Percentiles rank a stretch among this genome's conserved stretches.
phyloP scores from a whole-genome alignment of 2,888 invertebrate genomes.

The Emmelina monodactyla region DNA sequence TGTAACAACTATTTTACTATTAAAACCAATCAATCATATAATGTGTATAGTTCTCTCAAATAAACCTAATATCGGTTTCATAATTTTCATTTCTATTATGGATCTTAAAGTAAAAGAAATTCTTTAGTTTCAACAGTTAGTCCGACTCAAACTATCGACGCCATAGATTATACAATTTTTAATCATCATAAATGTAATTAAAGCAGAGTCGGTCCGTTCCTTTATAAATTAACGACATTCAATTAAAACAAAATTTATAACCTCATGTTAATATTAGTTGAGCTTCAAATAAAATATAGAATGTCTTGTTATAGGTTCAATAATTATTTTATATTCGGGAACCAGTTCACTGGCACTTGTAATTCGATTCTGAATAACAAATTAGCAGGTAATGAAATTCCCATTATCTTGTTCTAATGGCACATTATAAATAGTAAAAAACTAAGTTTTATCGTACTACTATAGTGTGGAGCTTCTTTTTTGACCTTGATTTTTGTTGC shows the following conservation, averaged over 20 bases:
- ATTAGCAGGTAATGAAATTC: no score
- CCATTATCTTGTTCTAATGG: no score
- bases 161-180: constrained; percentile 27
- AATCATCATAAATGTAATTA: constrained; percentile 48
- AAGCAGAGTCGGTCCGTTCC: constrained; percentile 40
- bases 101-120: no score
- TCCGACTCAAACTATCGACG: constrained; percentile 15
- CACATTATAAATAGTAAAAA: no score
- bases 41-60: no score
- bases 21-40: no score
- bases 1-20: no score
- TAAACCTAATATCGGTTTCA: no score
- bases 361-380: constrained; percentile 3
- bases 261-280: constrained; percentile 28
- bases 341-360: constrained; percentile 27
- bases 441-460: no score
- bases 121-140: constrained; percentile 17
- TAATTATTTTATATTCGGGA: constrained; percentile 38
- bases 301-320: constrained; percentile 39
- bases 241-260: constrained; percentile 50
- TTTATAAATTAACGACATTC: constrained; percentile 49
- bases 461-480: no score
- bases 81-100: no score
- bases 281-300: constrained; percentile 29
- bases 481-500: no score